Evolutionary conservation across 2,113 vertebrate species (phyloP).

Genomic region (Strix uralensis): DNA sequence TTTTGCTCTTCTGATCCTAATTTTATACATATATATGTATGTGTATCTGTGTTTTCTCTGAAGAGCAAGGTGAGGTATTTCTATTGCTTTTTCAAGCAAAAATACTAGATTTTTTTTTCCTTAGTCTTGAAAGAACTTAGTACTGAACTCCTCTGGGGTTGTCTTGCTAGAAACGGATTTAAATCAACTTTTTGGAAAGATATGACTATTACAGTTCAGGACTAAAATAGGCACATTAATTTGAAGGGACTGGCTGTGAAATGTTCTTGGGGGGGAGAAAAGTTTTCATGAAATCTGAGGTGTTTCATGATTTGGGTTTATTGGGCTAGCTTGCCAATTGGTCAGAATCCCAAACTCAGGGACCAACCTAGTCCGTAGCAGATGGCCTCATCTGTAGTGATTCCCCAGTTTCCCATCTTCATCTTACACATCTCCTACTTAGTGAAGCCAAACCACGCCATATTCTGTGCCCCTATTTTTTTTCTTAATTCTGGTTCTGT

Average conservation of each 20-base stretch:
- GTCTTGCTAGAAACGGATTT: neutral
- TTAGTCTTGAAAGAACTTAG: neutral
- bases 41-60: neutral
- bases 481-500: neutral
- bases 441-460: neutral
- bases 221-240: neutral
- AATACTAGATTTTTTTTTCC: neutral
- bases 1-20: neutral
- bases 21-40: neutral
- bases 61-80: neutral
- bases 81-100: neutral
- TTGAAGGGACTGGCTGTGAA: neutral
- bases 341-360: neutral
- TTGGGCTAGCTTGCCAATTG: neutral
- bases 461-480: neutral
- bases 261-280: rapidly evolving
- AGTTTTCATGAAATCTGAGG: neutral
- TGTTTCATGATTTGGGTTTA: neutral
- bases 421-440: neutral
- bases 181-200: neutral
- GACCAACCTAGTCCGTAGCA: neutral
- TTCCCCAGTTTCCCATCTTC: neutral
- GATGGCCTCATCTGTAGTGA: neutral
- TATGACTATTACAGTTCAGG: neutral
- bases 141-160: neutral